Evolutionary conservation across 30 jellyfish, hydroid and myxozoan species (phyloP).

Genomic region (Sanderia malayensis): DNA sequence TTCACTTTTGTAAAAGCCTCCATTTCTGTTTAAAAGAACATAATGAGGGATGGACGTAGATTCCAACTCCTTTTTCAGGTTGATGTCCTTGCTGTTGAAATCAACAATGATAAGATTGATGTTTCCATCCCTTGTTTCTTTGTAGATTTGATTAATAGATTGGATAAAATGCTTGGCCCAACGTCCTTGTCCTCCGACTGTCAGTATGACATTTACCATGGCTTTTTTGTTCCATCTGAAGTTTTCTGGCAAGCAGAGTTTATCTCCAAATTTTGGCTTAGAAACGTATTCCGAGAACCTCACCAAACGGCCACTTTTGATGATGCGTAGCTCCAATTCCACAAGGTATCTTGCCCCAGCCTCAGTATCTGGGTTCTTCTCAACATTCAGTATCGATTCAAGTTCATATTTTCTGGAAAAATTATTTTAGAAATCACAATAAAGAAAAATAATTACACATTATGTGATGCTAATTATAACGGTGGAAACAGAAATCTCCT

Average conservation of each 20-base stretch:
- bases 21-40: constrained; percentile 51
- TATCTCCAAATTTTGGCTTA: constrained; percentile 25
- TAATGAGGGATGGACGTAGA: constrained; percentile 60
- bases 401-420: constrained; percentile 63
- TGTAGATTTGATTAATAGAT: constrained; percentile 49
- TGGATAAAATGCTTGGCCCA: constrained; percentile 89
- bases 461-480: too few relatives aligned
- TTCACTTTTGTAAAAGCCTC: constrained; percentile 78
- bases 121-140: constrained; percentile 72
- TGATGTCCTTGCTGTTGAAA: constrained; percentile 72
- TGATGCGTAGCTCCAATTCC: constrained; percentile 62
- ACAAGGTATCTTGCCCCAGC: constrained; percentile 76
- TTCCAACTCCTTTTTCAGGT: constrained; percentile 54
- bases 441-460: too few relatives aligned
- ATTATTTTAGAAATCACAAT: too few relatives aligned
- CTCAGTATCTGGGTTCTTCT: constrained; percentile 63
- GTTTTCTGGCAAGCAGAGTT: constrained; percentile 73
- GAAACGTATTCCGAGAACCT: constrained; percentile 79
- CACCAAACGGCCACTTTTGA: constrained; percentile 5
- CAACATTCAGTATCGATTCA: constrained; percentile 58
- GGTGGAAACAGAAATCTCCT: too few relatives aligned
- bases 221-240: constrained; percentile 85
- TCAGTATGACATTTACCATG: constrained; percentile 76
- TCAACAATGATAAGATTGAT: constrained; percentile 80
- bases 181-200: constrained; percentile 88